Evolutionary conservation across 2,888 invertebrate genomes (phyloP).

Genomic region (Euspilapteryx auroguttella): DNA sequence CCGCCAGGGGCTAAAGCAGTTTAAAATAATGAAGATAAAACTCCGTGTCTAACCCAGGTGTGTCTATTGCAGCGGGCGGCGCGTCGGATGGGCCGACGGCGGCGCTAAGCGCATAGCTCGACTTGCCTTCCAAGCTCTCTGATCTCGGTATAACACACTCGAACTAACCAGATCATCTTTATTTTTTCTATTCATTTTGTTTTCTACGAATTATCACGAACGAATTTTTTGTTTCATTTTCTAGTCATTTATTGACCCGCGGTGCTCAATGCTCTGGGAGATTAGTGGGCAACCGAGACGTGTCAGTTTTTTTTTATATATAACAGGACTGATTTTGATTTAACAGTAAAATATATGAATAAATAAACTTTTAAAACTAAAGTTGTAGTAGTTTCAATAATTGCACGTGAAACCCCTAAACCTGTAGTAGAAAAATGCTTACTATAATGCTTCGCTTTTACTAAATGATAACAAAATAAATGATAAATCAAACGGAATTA

Average conservation of each 20-base stretch:
- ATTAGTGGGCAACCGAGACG: constrained; percentile 36
- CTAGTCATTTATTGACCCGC: constrained; percentile 36
- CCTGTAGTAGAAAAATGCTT: constrained; percentile 38
- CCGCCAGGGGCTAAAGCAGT: constrained; percentile 15
- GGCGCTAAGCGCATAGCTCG: constrained; percentile 58
- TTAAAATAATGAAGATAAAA: constrained; percentile 19
- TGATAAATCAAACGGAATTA: too few relatives aligned
- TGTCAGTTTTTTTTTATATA: constrained; percentile 44
- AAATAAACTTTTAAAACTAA: background rate
- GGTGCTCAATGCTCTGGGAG: constrained; percentile 23
- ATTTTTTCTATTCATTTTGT: constrained; percentile 35
- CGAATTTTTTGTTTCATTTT: constrained; percentile 21
- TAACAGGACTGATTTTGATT: constrained; percentile 52
- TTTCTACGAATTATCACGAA: constrained; percentile 31
- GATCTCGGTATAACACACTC: constrained; percentile 57
- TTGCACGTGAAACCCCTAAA: constrained; percentile 32
- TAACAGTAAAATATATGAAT: background rate
- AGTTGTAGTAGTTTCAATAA: constrained; percentile 40
- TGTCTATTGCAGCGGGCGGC: constrained; percentile 61
- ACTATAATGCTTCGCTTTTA: constrained; percentile 42
- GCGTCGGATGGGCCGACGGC: constrained; percentile 58
- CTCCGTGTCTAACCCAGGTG: constrained; percentile 54
- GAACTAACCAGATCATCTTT: constrained; percentile 46
- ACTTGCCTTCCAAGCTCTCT: constrained; percentile 35
- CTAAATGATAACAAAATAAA: constrained; percentile 21